Base-by-base conservation (phyloP, 2,797 vertebrate species). In the Falco concolor region DNA sequence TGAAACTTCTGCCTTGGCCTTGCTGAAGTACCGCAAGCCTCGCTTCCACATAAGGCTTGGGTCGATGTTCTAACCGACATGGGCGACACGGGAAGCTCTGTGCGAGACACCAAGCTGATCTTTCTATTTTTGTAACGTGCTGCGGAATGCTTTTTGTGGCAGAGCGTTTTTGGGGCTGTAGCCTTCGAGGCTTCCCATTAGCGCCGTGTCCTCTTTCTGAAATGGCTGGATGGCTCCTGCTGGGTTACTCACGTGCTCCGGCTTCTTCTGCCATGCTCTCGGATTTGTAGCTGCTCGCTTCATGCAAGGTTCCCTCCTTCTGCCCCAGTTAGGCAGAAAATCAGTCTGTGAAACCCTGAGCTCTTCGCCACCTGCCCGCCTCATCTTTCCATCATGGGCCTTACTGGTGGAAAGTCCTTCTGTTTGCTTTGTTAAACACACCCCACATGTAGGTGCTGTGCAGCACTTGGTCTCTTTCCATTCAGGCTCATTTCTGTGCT, bases 341-440 rank as follows among this genome's bases (percentile, higher is more conserved):
- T 22, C 24, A 23, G 63, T 2, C 52, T 34, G n/a, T 59, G 40
- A 61, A 63, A 63, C 54, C 44, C 49, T 23, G 63, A 76, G 28
- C 30, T 65, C 36, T 44, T 44, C 10, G 5, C 54, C 84, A n/a
- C 56, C 50, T 54, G 27, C 45, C 27, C 34, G 4, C 17, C 49
- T 74, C 42, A 15, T n/a, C 60, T 57, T 16, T 49, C 44, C 18
- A 1, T n/a, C 0, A 0, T 12, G 32, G n/a, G 6, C 69, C 90
- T 70, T 60, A 7, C 12, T 40, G 4, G 6, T 38, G 32, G 34
- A 30, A 61, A 78, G 28, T 52, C 61, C 56, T 61, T 59, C 50
- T 80, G 15, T 65, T 81, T 30, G 18, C n/a, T 27, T 7, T 7
- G 28, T 53, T 76, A 38, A 83, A 52, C 27, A 17, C 5, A 0